Percentiles rank a stretch among this genome's conserved stretches.
Evolutionary conservation across 2,888 invertebrate genomes (phyloP).

Genomic region (Heliconius aoede): DNA sequence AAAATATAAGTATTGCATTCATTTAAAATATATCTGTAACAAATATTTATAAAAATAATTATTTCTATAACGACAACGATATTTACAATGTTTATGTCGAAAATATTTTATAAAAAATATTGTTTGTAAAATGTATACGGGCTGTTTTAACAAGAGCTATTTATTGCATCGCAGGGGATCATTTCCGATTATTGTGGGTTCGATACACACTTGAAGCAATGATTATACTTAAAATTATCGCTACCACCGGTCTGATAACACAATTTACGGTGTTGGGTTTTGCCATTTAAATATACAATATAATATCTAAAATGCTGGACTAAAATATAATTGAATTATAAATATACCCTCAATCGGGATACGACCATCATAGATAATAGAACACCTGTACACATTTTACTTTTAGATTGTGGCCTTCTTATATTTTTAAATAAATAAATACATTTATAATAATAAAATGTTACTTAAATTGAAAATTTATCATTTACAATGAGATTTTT

Average conservation of each 20-base stretch:
- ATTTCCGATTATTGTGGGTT: background rate
- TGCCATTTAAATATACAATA: background rate
- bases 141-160: background rate
- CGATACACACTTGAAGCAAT: background rate
- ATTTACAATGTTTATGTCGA: constrained; percentile 17
- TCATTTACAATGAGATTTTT: too few species aligned
- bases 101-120: background rate
- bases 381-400: background rate
- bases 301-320: background rate
- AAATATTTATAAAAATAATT: constrained; percentile 56
- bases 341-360: background rate
- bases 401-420: background rate
- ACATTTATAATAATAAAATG: background rate
- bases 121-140: constrained; percentile 6
- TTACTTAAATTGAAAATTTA: too few species aligned
- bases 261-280: background rate
- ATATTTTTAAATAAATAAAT: background rate
- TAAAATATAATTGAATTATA: background rate
- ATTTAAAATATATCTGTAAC: constrained; percentile 44
- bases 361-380: background rate
- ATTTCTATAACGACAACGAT: constrained; percentile 38
- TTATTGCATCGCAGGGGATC: background rate
- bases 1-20: constrained; percentile 67
- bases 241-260: background rate
- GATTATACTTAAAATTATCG: background rate